Evolutionary conservation across 1,140 invertebrate genomes (phyloP), one percentile per base, ranked within the genome.

Genomic region (Scaptodrosophila lebanonensis): DNA sequence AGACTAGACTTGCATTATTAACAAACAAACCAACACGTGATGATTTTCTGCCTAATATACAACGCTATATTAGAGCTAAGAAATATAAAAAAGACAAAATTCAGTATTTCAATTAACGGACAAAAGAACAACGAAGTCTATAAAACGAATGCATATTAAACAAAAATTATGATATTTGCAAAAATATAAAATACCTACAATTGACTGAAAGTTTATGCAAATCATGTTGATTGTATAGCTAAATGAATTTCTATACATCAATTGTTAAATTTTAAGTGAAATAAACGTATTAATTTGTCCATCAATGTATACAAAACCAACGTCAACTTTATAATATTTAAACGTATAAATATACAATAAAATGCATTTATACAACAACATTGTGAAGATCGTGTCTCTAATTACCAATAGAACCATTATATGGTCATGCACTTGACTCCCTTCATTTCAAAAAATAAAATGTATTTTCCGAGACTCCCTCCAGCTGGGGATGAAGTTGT

Each of bases 1-100:
- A 79, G 75, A 79, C 75, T 79, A 69, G 66, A 82, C 57, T n/a
- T n/a, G n/a, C n/a, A n/a, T n/a, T 73, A 69, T 69, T 53, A 66
- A 59, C 52, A 58, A 82, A 53, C 27, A 30, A 4, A 44, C 20
- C 27, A 75, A 61, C 32, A 33, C 5, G 20, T 79, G 65, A 73
- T 65, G 69, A 53, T 50, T 56, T 68, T 79, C 73, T 73, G 72
- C 73, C 79, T 73, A 50, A 77, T 77, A 79, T 77, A 68, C 68
- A 61, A 61, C 42, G 51, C 47, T 79, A 79, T 79, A 79, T 77
- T 77, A 68, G 54, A 82, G 64, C 75, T 69, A 54, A 60, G 75
- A 68, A 66, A 77, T 59, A 39, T 66, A 52, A 66, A 42, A 29
- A 38, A 7, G 20, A 18, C 12, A 54, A 39, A 39, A 58, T 12